phyloP scores from a whole-genome alignment of 2,797 vertebrate genomes.

The Percopsis omiscomaycus region DNA sequence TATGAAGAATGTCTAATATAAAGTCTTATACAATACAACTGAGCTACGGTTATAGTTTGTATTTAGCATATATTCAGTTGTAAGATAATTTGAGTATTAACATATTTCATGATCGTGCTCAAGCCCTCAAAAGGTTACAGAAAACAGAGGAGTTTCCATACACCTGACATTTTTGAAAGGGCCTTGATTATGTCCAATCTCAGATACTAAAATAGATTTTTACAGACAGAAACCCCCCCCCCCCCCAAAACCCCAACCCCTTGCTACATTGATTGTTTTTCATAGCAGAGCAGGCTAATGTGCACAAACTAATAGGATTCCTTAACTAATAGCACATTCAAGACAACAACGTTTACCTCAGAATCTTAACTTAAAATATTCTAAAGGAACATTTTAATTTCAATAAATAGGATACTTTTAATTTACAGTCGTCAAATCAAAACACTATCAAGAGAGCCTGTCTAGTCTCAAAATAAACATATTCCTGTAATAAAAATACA shows the following conservation, averaged over 20 bases:
- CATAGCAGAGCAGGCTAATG: slow-evolving; percentile 51
- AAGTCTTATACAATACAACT: neutral
- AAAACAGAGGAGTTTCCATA: slow-evolving; percentile 76
- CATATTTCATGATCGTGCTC: slow-evolving; percentile 40
- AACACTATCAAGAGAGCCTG: slow-evolving; percentile 61
- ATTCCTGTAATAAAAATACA: slow-evolving; percentile 83
- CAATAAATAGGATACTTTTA: slow-evolving; percentile 64
- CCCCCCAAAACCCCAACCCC: slow-evolving; percentile 12
- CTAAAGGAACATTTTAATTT: slow-evolving; percentile 38
- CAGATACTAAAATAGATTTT: slow-evolving; percentile 76
- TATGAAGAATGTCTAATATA: slow-evolving; percentile 23
- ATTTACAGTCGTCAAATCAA: slow-evolving; percentile 53
- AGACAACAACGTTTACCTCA: slow-evolving; percentile 45
- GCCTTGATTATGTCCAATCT: slow-evolving; percentile 62
- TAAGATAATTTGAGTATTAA: slow-evolving; percentile 27
- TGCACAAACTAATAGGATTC: slow-evolving; percentile 41
- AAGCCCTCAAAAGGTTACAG: slow-evolving; percentile 87
- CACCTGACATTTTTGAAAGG: slow-evolving; percentile 73
- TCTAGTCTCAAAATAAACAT: slow-evolving; percentile 72
- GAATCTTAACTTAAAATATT: slow-evolving; percentile 51
- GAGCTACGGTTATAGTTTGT: neutral
- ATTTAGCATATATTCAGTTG: too few species aligned
- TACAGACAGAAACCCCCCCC: slow-evolving; percentile 88
- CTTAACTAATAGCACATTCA: slow-evolving; percentile 34
- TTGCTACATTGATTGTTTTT: slow-evolving; percentile 65